These are phyloP conservation scores for Pseudolycoriella hygida DNA, from an alignment of 2,888 invertebrate species.

Conservation along the genomic window DNA sequence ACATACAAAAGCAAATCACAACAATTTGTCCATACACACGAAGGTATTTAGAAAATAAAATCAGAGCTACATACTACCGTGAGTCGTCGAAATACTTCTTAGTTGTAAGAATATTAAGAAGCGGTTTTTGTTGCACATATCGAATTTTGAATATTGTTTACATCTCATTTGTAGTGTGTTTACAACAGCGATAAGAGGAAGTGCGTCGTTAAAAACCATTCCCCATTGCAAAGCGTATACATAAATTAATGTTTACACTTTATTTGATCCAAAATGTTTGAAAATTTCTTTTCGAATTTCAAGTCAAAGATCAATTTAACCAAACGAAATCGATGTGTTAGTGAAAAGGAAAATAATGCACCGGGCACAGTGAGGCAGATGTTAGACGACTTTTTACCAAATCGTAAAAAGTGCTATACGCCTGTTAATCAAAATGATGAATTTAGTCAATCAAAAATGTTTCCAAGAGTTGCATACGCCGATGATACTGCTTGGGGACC, in stretches of 20 bases:
- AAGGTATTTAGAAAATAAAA: no score
- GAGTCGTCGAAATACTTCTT: background rate
- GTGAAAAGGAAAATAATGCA: constrained; percentile 2
- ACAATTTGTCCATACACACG: no score
- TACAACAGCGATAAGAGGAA: no score
- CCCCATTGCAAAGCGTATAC: no score
- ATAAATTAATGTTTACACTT: no score
- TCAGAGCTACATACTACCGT: no score
- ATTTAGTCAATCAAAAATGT: constrained; percentile 12
- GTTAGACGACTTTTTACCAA: background rate
- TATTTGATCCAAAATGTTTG: constrained; percentile 7
- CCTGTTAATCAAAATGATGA: constrained; percentile 9
- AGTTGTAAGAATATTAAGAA: background rate
- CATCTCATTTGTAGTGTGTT: background rate
- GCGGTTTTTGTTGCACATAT: background rate
- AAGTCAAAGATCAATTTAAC: constrained; percentile 7
- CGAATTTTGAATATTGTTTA: background rate
- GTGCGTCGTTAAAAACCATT: no score
- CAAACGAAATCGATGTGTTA: background rate
- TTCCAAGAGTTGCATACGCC: constrained; percentile 16
- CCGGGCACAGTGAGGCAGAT: background rate
- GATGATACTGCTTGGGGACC: constrained; percentile 9
- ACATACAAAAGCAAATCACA: no score
- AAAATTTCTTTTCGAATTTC: constrained; percentile 8
- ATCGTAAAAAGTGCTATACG: constrained; percentile 1